Conservation (phyloP, 2,113 vertebrate species). For the Semicossyphus pulcher region DNA sequence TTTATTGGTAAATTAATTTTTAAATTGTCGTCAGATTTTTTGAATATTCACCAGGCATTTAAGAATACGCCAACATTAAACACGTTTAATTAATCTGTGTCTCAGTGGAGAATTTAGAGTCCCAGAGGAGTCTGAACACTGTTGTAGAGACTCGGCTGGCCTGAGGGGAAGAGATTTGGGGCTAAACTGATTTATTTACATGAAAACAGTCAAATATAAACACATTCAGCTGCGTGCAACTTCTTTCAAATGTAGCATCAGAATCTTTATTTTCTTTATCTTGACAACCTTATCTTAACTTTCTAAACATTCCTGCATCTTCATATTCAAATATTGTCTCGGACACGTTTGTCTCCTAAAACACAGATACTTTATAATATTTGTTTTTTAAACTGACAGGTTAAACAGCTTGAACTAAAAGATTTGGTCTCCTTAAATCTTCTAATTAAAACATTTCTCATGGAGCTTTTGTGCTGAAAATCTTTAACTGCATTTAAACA, state of each 20-base stretch:
- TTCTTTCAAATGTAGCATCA: too few species aligned
- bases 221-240: background rate
- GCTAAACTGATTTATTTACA: background rate
- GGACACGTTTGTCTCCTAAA: background rate
- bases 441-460: background rate
- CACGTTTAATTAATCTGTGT: background rate
- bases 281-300: too few species aligned
- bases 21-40: background rate
- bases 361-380: background rate
- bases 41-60: background rate
- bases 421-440: background rate
- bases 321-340: too few species aligned
- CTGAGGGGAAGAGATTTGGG: background rate
- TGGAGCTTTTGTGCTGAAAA: too few species aligned
- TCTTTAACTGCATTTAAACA: background rate
- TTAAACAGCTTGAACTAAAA: conserved; percentile 26
- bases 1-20: background rate
- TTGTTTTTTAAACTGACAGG: conserved; percentile 24
- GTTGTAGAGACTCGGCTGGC: background rate
- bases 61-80: background rate
- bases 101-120: background rate
- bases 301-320: too few species aligned
- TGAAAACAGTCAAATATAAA: background rate
- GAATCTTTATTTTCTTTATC: too few species aligned
- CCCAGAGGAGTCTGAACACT: background rate